Percentiles rank a stretch among this genome's conserved stretches.
phyloP scores from a whole-genome alignment of 2,113 vertebrate genomes.

The Pholis gunnellus region DNA sequence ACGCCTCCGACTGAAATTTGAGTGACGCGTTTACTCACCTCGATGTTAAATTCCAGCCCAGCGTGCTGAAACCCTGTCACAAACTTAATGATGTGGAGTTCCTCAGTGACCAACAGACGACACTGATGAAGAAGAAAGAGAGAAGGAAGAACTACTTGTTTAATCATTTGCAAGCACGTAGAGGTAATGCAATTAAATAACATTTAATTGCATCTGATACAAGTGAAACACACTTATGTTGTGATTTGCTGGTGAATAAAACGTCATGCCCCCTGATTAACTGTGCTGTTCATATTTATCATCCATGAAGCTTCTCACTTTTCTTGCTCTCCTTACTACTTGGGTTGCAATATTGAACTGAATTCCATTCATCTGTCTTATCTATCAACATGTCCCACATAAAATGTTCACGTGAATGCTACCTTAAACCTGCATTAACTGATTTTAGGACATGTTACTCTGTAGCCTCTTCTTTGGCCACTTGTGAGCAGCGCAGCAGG shows the following conservation, averaged over 20 bases:
- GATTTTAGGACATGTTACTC: too few relatives aligned
- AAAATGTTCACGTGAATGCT: too few relatives aligned
- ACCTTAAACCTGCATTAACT: too few relatives aligned
- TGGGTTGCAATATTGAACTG: too few relatives aligned
- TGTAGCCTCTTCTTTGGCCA: too few relatives aligned
- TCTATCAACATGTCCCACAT: too few relatives aligned
- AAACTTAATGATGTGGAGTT: constrained; percentile 93
- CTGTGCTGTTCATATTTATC: too few relatives aligned
- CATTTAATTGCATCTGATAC: background rate
- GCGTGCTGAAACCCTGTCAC: constrained; percentile 87
- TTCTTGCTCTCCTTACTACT: too few relatives aligned
- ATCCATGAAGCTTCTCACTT: too few relatives aligned
- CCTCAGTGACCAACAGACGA: constrained; percentile 91
- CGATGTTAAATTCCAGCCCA: constrained; percentile 85
- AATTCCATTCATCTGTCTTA: too few relatives aligned
- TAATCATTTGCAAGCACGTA: background rate
- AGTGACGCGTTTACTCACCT: constrained; percentile 80
- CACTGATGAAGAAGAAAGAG: constrained; percentile 74
- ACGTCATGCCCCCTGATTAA: background rate
- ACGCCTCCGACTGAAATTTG: background rate
- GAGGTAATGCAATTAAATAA: background rate
- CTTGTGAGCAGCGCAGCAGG: too few relatives aligned
- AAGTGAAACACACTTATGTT: background rate
- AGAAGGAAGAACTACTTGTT: background rate
- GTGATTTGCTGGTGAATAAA: background rate